A percentile compares a stretch with the other conserved stretches of the same genome.
Evolutionary conservation across 2,888 invertebrate species (phyloP).

Genomic region (Galerucella pusilla): DNA sequence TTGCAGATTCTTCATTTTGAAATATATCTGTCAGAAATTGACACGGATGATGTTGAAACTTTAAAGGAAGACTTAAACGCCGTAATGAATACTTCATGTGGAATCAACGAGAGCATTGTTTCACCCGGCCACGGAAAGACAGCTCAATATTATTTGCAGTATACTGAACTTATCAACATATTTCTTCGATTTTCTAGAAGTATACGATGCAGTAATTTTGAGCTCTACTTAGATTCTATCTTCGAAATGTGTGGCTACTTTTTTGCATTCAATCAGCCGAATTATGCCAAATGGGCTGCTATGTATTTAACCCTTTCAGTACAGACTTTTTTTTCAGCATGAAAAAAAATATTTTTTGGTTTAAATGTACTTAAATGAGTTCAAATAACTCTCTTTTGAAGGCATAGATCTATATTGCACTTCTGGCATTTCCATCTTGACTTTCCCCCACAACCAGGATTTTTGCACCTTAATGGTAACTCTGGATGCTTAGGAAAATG

Average conservation of each 20-base stretch:
- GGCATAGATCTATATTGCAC: no score
- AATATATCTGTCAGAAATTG: neutral
- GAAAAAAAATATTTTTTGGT: conserved; percentile 11
- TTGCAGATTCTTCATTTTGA: neutral
- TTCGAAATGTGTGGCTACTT: conserved; percentile 17
- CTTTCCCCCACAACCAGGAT: no score
- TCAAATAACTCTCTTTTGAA: conserved; percentile 2
- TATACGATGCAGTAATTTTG: conserved; percentile 20
- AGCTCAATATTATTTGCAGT: conserved; percentile 24
- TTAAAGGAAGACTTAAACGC: neutral
- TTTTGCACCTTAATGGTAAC: no score
- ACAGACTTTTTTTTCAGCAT: conserved; percentile 16
- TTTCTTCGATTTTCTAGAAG: conserved; percentile 19
- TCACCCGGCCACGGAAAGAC: conserved; percentile 10
- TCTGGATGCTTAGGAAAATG: no score
- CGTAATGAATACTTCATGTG: no score
- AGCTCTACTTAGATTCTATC: conserved; percentile 20
- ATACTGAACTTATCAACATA: conserved; percentile 18
- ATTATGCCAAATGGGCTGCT: conserved; percentile 16
- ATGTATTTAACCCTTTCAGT: conserved; percentile 16
- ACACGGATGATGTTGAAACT: neutral
- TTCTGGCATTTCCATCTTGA: no score
- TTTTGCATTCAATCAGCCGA: conserved; percentile 18
- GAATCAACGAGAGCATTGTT: no score
- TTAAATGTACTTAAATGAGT: conserved; percentile 12